Evolutionary conservation across 1,140 invertebrate species (phyloP).

Genomic region (Chelonus insularis): DNA sequence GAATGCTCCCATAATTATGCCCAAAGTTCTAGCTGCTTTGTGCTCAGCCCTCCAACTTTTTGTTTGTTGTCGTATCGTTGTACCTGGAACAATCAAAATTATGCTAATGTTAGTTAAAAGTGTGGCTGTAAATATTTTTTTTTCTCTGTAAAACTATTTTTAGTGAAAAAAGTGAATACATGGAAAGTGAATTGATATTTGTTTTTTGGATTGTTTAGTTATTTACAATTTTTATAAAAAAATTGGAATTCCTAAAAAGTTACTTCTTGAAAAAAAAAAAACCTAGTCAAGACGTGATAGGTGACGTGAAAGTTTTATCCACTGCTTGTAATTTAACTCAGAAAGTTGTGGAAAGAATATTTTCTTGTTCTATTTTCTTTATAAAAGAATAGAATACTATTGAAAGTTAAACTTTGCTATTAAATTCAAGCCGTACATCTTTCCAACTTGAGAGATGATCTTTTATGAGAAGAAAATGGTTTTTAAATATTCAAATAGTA

Average conservation of each 20-base stretch:
- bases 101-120: no score
- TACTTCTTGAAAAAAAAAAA: neutral
- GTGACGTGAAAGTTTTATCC: neutral
- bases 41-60: constrained; percentile 86
- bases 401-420: neutral
- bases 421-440: neutral
- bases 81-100: constrained; percentile 63
- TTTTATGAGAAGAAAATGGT: neutral
- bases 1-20: constrained; percentile 89
- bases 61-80: constrained; percentile 71
- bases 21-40: constrained; percentile 88
- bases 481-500: neutral
- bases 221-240: neutral
- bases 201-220: neutral
- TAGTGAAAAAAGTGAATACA: no score
- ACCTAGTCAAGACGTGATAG: neutral
- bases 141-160: no score
- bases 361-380: neutral
- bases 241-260: neutral
- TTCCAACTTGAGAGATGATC: neutral
- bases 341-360: no score
- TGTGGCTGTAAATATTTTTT: no score
- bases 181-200: no score
- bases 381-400: neutral
- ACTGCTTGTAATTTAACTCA: no score